These are phyloP conservation scores for Clarias fuscus DNA, from an alignment of 2,797 vertebrate species.

Conservation along the genomic window DNA sequence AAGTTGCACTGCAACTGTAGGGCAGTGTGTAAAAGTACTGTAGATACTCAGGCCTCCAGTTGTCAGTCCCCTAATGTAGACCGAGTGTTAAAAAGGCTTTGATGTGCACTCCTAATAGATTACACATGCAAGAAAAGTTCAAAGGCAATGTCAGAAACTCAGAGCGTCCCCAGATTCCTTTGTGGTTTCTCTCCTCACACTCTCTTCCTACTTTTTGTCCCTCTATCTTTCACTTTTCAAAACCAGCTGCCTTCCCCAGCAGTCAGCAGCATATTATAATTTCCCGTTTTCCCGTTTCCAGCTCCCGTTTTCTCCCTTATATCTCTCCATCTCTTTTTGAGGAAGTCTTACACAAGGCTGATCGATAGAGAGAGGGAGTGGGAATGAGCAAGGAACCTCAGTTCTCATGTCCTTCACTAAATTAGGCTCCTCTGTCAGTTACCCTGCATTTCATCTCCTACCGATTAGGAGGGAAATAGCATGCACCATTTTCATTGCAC, in stretches of 20 bases:
- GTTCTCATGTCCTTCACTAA: constrained; percentile 63
- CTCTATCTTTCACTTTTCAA: constrained; percentile 37
- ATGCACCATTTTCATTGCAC: constrained; percentile 50
- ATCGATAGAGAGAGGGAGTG: constrained; percentile 64
- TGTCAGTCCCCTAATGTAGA: constrained; percentile 38
- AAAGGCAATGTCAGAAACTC: constrained; percentile 60
- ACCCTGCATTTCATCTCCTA: constrained; percentile 63
- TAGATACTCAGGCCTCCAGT: constrained; percentile 14
- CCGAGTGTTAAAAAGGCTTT: constrained; percentile 38
- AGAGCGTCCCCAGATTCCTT: constrained; percentile 55
- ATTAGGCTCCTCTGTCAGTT: constrained; percentile 65
- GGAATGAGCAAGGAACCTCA: constrained; percentile 46
- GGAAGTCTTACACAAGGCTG: constrained; percentile 53
- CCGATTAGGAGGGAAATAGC: constrained; percentile 55
- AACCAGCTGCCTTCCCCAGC: constrained; percentile 53
- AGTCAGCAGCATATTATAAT: constrained; percentile 57
- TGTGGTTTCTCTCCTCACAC: constrained; percentile 51
- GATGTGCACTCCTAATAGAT: constrained; percentile 55
- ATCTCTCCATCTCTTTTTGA: constrained; percentile 40
- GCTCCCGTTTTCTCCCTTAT: constrained; percentile 7
- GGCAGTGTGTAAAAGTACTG: constrained; percentile 8
- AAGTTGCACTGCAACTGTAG: constrained; percentile 2
- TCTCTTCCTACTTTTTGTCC: constrained; percentile 26
- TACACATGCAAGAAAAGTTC: constrained; percentile 57
- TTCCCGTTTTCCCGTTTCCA: constrained; percentile 50